phyloP scores from a whole-genome alignment of 2,113 vertebrate species.

The Rhombomys opimus region DNA sequence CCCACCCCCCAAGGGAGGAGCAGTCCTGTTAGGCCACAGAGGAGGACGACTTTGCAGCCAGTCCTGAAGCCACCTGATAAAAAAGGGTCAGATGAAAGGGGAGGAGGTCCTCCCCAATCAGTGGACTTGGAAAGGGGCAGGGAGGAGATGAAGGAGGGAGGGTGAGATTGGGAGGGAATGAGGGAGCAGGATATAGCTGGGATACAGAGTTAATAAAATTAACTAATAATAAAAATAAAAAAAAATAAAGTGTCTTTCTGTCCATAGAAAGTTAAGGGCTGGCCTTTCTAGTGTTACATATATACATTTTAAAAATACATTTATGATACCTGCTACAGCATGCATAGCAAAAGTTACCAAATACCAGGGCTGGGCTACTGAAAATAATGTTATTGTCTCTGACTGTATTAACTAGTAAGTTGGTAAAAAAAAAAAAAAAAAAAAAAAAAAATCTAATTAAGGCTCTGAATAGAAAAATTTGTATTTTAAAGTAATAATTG shows the following conservation, averaged over 20 bases:
- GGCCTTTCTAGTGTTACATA: not conserved
- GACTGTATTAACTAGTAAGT: not conserved
- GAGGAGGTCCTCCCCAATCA: no score
- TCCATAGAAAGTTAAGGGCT: not conserved
- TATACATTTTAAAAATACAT: not conserved
- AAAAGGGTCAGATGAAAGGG: no score
- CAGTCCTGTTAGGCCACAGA: no score
- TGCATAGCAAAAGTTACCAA: slow-evolving; percentile 30
- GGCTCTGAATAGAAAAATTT: not conserved
- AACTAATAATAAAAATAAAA: no score
- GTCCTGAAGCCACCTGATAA: no score
- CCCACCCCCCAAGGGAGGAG: no score
- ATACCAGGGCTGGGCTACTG: not conserved
- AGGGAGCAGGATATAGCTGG: no score
- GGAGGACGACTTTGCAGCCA: no score
- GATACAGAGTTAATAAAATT: no score
- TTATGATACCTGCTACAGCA: slow-evolving; percentile 19
- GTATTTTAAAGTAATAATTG: slow-evolving; percentile 39
- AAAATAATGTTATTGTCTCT: slow-evolving; percentile 7
- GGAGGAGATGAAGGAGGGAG: no score
- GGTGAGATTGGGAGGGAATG: no score
- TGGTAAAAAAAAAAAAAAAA: not conserved
- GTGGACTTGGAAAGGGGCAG: no score
- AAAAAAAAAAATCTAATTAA: not conserved
- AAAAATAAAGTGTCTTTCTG: not conserved